These are phyloP conservation scores for Anoplius nigerrimus DNA, from an alignment of 2,888 invertebrate species.

Conservation along the genomic window DNA sequence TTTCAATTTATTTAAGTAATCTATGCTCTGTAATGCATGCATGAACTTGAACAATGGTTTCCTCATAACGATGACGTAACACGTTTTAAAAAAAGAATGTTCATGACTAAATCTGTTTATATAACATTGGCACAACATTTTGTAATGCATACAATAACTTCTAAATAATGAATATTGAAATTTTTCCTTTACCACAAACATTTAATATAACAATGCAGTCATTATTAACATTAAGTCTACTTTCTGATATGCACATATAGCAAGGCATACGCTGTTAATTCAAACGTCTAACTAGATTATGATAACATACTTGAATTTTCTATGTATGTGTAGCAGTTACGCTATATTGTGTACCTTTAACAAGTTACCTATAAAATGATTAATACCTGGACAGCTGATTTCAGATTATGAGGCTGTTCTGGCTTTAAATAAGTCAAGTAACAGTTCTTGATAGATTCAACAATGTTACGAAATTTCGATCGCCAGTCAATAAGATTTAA, in stretches of 20 bases:
- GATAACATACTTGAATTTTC: conserved; percentile 6
- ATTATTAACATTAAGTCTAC: background rate
- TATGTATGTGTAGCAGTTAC: background rate
- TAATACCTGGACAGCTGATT: conserved; percentile 70
- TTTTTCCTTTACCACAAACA: background rate
- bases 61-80: background rate
- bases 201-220: background rate
- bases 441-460: conserved; percentile 57
- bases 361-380: conserved; percentile 35
- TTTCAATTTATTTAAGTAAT: too few relatives aligned
- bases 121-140: background rate
- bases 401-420: conserved; percentile 61
- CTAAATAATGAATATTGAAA: background rate
- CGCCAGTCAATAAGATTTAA: conserved; percentile 64
- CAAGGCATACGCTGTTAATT: conserved; percentile 34
- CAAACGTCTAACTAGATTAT: conserved; percentile 35
- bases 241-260: background rate
- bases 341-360: conserved; percentile 10
- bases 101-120: background rate
- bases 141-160: background rate
- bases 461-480: conserved; percentile 59
- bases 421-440: conserved; percentile 56
- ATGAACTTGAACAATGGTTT: background rate
- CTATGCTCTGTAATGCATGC: too few relatives aligned
- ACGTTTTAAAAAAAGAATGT: background rate